Evolutionary conservation across 2,888 invertebrate genomes (phyloP).

Genomic region (Eledone cirrhosa): DNA sequence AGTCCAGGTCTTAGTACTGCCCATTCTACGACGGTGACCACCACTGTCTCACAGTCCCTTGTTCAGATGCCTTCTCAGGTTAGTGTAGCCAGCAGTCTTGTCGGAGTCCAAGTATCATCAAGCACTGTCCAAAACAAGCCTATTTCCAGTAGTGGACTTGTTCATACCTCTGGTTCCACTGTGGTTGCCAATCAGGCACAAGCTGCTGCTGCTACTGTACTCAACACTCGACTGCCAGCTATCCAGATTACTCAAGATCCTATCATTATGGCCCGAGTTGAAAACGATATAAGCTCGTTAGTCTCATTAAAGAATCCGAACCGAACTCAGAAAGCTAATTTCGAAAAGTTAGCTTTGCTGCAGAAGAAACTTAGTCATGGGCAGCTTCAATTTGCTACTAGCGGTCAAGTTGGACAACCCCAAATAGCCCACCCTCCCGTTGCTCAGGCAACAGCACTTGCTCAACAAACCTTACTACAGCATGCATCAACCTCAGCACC

Average conservation of each 20-base stretch:
- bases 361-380: conserved; percentile 78
- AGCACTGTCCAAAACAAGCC: conserved; percentile 28
- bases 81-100: conserved; percentile 30
- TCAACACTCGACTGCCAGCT: conserved; percentile 38
- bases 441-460: conserved; percentile 29
- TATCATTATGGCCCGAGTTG: conserved; percentile 70
- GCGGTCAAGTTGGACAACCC: conserved; percentile 36
- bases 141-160: conserved; percentile 19
- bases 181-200: conserved; percentile 31
- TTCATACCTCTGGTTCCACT: conserved; percentile 23
- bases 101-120: conserved; percentile 26
- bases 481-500: background rate
- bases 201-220: conserved; percentile 37
- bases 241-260: conserved; percentile 45
- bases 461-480: conserved; percentile 31
- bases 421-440: conserved; percentile 36
- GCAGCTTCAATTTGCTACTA: conserved; percentile 64
- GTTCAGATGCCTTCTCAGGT: conserved; percentile 35
- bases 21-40: conserved; percentile 44
- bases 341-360: conserved; percentile 74
- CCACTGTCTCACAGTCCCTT: conserved; percentile 48
- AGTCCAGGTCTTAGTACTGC: conserved; percentile 34
- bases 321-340: conserved; percentile 70
- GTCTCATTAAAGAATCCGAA: conserved; percentile 71
- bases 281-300: conserved; percentile 77